Evolutionary conservation across 2,113 vertebrate genomes (phyloP), one percentile per base, ranked within the genome.

Genomic region (Orthochromis malagaraziensis): DNA sequence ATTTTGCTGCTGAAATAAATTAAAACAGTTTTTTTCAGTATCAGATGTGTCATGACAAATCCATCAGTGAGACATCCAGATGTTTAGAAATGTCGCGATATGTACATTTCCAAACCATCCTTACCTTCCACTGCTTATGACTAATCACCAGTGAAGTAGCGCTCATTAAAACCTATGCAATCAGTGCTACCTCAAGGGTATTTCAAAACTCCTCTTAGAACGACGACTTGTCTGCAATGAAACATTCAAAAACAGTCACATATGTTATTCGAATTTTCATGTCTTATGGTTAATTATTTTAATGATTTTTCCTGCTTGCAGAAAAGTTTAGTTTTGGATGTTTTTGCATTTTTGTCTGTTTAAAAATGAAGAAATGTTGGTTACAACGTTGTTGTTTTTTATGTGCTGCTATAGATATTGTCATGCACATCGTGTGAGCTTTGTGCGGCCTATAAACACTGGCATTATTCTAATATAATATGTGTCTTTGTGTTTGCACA

Each of bases 371-470:
- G 40, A 29, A 75, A 75, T 60, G 3, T 73, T 63, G 40, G 21
- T 29, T 29, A 45, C 3, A 7, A 26, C 0, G 3, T 45, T 47
- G 13, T 14, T 29, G 21, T 45, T 45, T 47, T 3, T 17, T 9
- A 42, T 29, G 8, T 75, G 14, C 6, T 75, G 24, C 14, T 47
- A 45, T 47, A 3, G 40, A 21, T 73, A 7, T 10, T 24, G n/a
- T 6, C 21, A 45, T 47, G 14, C 40, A 29, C 68, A 0, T 10
- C 0, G 3, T 17, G 21, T 17, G n/a, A 45, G 38, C 38, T 73
- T 42, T 26, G n/a, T 26, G 40, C 0, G 0, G 21, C 9, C 0
- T 6, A 45, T 73, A 29, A 73, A 73, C 8, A 26, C 17, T 3
- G 8, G 9, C 17, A 65, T 65, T 65, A n/a, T 40, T 68, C 21